Conservation (phyloP, 1,140 invertebrate genomes). For the Bombus vancouverensis region DNA sequence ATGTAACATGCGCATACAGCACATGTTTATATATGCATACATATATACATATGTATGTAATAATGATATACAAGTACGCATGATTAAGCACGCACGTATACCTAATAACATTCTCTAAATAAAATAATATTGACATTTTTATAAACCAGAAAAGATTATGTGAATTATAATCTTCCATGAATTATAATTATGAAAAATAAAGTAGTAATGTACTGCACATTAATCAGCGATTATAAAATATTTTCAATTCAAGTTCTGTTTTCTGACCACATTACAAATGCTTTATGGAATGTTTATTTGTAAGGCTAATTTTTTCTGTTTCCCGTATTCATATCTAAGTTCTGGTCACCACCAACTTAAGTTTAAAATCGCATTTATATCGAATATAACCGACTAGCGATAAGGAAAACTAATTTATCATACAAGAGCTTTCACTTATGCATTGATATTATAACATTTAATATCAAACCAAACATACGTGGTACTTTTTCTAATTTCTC, state of each 20-base stretch:
- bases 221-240: neutral
- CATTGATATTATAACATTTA: neutral
- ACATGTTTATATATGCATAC: neutral
- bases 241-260: neutral
- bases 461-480: neutral
- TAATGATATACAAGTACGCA: neutral
- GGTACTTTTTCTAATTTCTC: conserved; percentile 16
- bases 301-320: neutral
- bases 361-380: neutral
- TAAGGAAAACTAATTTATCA: neutral
- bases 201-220: neutral
- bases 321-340: neutral
- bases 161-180: neutral
- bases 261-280: conserved; percentile 19
- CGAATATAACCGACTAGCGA: conserved; percentile 20
- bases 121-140: conserved; percentile 16
- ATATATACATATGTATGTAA: conserved; percentile 6
- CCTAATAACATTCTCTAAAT: conserved; percentile 10
- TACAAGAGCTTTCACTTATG: neutral
- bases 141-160: neutral
- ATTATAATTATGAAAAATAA: conserved; percentile 18
- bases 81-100: neutral
- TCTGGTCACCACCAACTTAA: neutral
- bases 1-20: conserved; percentile 19
- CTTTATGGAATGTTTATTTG: conserved; percentile 32